Evolutionary conservation across 2,113 vertebrate genomes (phyloP), one percentile per base, ranked within the genome.

Genomic region (Aramus guarauna): DNA sequence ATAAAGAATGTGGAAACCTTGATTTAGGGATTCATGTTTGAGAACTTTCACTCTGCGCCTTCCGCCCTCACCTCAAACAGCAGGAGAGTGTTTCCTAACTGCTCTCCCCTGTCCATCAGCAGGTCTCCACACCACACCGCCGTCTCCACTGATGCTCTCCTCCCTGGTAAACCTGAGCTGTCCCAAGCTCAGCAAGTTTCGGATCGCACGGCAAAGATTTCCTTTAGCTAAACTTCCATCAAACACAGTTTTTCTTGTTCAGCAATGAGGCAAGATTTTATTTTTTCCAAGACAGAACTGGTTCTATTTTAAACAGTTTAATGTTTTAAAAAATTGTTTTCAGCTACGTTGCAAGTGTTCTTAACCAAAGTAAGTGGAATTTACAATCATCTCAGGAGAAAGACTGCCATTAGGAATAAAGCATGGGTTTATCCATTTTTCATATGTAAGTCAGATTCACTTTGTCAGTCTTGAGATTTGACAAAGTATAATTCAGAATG

Each of bases 401-500:
- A 85, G 84, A 45, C 89, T 95, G 94, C 81, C 91, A 92, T 88
- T 82, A 93, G 74, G 87, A 91, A 95, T 97, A 94, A 95, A 94
- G 80, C 5, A 2, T 7, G n/a, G 45, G 11, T 68, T 95, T 96
- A 96, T 97, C 84, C 81, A 91, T 92, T 95, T 95, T 91, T 94
- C 96, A 95, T 97, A 97, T 96, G 93, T 76, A 96, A 92, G 91
- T 82, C 94, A 82, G 86, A 90, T 95, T 90, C 96, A 91, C 77
- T 97, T 95, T 90, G 89, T 94, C 92, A 96, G 89, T 73, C 81
- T 85, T 3, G 66, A 95, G 84, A 66, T 92, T 96, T 92, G 94
- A 96, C 81, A 88, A 95, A 95, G 84, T 94, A 56, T 90, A 94
- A 94, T 90, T 96, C 95, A 88, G 95, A 90, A 66, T 4, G 5